Percentiles rank a stretch among this genome's conserved stretches.
Evolutionary conservation across 2,888 invertebrate genomes (phyloP).

Genomic region (Melinaea marsaeus): DNA sequence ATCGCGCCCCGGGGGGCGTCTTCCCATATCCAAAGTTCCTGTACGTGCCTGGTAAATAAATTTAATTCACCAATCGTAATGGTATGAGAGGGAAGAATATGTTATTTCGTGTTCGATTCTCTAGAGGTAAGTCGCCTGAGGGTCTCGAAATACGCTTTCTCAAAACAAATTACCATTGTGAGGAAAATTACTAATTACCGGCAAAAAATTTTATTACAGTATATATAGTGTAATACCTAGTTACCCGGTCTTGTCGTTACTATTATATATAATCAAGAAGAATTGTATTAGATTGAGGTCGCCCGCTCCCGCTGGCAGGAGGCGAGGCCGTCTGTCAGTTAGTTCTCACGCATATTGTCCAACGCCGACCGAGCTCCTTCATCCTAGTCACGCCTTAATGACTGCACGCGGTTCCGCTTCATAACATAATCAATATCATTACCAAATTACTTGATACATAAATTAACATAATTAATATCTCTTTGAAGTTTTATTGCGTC

Average conservation of each 20-base stretch:
- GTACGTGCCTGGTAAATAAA: constrained; percentile 29
- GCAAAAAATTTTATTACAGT: neutral
- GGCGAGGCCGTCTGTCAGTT: constrained; percentile 9
- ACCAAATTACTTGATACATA: too few species aligned
- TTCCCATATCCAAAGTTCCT: constrained; percentile 25
- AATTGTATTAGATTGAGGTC: constrained; percentile 11
- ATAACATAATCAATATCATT: too few species aligned
- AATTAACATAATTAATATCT: too few species aligned
- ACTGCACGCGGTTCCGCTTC: neutral
- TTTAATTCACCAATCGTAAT: constrained; percentile 26
- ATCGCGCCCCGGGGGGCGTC: constrained; percentile 25
- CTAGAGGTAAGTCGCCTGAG: neutral
- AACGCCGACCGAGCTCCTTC: constrained; percentile 2
- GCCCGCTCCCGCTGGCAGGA: constrained; percentile 11
- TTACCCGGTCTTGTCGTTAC: neutral
- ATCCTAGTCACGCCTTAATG: constrained; percentile 10
- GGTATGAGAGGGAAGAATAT: constrained; percentile 20
- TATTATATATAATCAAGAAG: too few species aligned
- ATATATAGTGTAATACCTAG: neutral
- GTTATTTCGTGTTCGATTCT: constrained; percentile 5
- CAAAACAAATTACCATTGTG: neutral
- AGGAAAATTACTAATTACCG: neutral
- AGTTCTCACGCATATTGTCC: constrained; percentile 9
- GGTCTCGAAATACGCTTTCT: neutral
- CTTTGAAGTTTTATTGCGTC: too few species aligned